phyloP scores from a whole-genome alignment of 2,888 invertebrate species.

The Volucella bombylans region DNA sequence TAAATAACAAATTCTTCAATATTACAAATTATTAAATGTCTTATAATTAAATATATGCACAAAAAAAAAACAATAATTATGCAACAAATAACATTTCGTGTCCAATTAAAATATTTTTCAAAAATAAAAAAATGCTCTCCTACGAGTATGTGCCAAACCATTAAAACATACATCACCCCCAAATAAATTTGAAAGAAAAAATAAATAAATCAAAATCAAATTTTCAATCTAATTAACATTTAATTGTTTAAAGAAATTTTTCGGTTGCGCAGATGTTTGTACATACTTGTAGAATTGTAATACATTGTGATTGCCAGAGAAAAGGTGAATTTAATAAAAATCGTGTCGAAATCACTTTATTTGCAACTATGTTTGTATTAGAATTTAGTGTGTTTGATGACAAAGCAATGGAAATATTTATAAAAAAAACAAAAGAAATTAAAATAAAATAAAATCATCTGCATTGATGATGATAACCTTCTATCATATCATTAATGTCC shows the following conservation, averaged over 20 bases:
- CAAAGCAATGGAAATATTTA: not conserved
- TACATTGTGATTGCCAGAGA: too few relatives aligned
- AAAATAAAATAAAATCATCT: not conserved
- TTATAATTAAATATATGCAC: slow-evolving; percentile 33
- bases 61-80: slow-evolving; percentile 11
- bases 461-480: slow-evolving; percentile 39
- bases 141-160: slow-evolving; percentile 58
- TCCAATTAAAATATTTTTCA: slow-evolving; percentile 65
- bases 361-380: not conserved
- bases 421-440: not conserved
- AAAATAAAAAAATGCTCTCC: not conserved
- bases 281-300: too few relatives aligned
- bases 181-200: slow-evolving; percentile 27
- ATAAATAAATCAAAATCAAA: slow-evolving; percentile 7
- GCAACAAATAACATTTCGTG: slow-evolving; percentile 42
- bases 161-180: slow-evolving; percentile 69
- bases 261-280: too few relatives aligned
- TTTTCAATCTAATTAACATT: slow-evolving; percentile 67
- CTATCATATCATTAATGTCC: slow-evolving; percentile 45
- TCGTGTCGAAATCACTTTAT: too few relatives aligned
- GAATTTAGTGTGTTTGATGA: not conserved
- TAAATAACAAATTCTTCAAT: slow-evolving; percentile 17
- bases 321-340: too few relatives aligned
- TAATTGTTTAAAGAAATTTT: slow-evolving; percentile 29
- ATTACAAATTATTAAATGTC: slow-evolving; percentile 35